Conservation (phyloP, 2,797 vertebrate genomes). For the Chaunax sp. region DNA sequence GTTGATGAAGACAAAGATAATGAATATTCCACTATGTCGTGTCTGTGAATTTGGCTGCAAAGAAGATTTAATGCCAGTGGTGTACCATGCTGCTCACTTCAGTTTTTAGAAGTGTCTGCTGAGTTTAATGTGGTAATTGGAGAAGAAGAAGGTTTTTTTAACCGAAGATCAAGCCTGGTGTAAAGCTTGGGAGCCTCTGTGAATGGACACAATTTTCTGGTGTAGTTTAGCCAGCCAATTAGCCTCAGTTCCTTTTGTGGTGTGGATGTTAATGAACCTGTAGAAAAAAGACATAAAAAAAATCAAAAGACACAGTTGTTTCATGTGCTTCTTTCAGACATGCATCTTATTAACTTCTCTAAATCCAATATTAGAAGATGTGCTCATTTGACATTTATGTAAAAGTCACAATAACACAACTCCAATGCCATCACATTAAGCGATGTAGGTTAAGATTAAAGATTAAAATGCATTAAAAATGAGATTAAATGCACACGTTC, state of each 20-base stretch:
- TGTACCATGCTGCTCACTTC: conserved; percentile 45
- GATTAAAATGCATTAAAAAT: neutral
- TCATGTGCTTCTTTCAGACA: neutral
- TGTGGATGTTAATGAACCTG: conserved; percentile 76
- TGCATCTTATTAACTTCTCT: neutral
- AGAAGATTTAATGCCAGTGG: conserved; percentile 52
- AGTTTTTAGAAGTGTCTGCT: conserved; percentile 46
- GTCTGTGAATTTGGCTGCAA: conserved; percentile 39
- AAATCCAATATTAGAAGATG: neutral
- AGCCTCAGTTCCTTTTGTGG: conserved; percentile 68
- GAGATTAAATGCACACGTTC: no score
- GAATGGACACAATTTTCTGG: conserved; percentile 71
- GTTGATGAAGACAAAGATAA: conserved; percentile 40
- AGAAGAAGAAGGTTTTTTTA: conserved; percentile 24
- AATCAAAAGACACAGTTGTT: neutral
- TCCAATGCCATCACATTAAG: neutral
- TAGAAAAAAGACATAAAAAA: conserved; percentile 12
- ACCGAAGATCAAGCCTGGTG: conserved; percentile 40
- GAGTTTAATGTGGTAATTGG: conserved; percentile 30
- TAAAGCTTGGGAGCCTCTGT: conserved; percentile 62
- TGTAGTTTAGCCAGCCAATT: conserved; percentile 73
- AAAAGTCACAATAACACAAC: neutral
- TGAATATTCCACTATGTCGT: conserved; percentile 47
- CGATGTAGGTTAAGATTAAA: neutral
- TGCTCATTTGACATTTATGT: neutral